These are phyloP conservation scores for Monoplex corrugatus DNA, from an alignment of 2,888 invertebrate genomes.

Conservation along the genomic window DNA sequence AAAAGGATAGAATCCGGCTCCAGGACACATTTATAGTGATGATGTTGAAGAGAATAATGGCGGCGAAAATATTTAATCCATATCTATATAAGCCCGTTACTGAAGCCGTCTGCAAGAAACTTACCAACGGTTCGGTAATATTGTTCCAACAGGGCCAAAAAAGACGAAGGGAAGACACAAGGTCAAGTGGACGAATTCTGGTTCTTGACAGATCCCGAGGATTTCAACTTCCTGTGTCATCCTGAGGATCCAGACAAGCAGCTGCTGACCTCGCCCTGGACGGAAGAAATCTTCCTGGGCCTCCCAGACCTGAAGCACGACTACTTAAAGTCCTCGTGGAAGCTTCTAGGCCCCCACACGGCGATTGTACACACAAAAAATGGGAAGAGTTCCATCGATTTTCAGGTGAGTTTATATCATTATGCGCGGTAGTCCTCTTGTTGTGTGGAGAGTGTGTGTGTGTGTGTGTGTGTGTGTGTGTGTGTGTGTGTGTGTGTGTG, in stretches of 20 bases:
- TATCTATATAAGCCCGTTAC: too few species aligned
- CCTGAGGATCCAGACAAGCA: slow-evolving; percentile 70
- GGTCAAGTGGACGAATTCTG: slow-evolving; percentile 67
- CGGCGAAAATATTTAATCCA: too few species aligned
- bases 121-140: too few species aligned
- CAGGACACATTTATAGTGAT: too few species aligned
- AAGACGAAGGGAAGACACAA: not conserved
- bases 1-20: too few species aligned
- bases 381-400: slow-evolving; percentile 42
- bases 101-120: too few species aligned
- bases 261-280: slow-evolving; percentile 60
- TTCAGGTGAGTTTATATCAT: slow-evolving; percentile 16
- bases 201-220: slow-evolving; percentile 72
- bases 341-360: slow-evolving; percentile 49
- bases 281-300: slow-evolving; percentile 64
- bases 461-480: slow-evolving; percentile 10
- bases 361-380: slow-evolving; percentile 2
- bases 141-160: slow-evolving; percentile 16
- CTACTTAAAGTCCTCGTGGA: slow-evolving; percentile 63
- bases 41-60: too few species aligned
- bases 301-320: slow-evolving; percentile 67
- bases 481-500: not conserved
- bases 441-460: not conserved
- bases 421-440: not conserved
- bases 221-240: slow-evolving; percentile 68